Evolutionary conservation across 2,888 invertebrate genomes (phyloP).

Genomic region (Netelia fuscicornis): DNA sequence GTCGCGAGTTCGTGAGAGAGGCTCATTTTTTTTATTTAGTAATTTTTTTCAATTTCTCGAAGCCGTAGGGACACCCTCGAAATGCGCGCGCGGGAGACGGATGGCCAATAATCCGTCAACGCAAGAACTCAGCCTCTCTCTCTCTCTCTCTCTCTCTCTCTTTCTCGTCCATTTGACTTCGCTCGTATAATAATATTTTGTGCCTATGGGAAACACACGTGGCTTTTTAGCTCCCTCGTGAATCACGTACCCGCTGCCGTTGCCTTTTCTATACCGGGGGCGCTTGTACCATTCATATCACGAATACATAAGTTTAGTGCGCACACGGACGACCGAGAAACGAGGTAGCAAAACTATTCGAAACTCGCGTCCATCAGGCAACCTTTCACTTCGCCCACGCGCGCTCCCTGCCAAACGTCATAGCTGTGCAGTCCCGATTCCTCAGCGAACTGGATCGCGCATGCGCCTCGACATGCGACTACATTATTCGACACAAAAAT

Average conservation of each 20-base stretch:
- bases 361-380: constrained; percentile 45
- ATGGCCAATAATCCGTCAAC: constrained; percentile 71
- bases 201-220: constrained; percentile 36
- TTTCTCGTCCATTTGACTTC: background rate
- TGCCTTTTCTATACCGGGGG: constrained; percentile 3
- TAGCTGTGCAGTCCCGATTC: no score
- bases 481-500: no score
- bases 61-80: constrained; percentile 37
- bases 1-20: constrained; percentile 51
- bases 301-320: constrained; percentile 20
- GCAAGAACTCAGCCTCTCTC: constrained; percentile 36
- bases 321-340: constrained; percentile 18
- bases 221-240: constrained; percentile 39
- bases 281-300: background rate
- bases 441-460: no score
- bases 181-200: constrained; percentile 14
- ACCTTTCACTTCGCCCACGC: constrained; percentile 67
- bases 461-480: no score
- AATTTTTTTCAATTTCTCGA: constrained; percentile 48
- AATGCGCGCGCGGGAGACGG: constrained; percentile 44
- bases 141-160: background rate
- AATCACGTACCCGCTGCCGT: constrained; percentile 10
- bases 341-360: constrained; percentile 57
- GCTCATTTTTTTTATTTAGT: constrained; percentile 43
- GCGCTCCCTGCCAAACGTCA: background rate